Percentiles rank a stretch among this genome's conserved stretches.
Evolutionary conservation across 1,140 invertebrate genomes (phyloP).

Genomic region (Aethina tumida): DNA sequence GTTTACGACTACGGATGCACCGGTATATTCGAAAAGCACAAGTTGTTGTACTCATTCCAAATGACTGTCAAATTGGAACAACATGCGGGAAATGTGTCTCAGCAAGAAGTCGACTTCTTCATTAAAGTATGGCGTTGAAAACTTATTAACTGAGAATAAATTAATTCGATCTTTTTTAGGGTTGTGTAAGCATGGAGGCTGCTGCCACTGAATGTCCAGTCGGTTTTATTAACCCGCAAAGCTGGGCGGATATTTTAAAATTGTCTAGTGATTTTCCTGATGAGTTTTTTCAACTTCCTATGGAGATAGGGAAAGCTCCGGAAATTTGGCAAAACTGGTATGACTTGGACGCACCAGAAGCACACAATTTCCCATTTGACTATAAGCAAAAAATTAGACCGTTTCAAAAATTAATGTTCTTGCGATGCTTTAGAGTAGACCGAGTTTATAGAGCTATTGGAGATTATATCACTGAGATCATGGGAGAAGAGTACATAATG

Average conservation of each 20-base stretch:
- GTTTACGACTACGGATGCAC: constrained; percentile 85
- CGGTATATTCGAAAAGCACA: constrained; percentile 85
- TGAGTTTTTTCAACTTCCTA: constrained; percentile 52
- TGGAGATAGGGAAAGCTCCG: constrained; percentile 50
- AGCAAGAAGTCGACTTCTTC: constrained; percentile 78
- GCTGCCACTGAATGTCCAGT: constrained; percentile 53
- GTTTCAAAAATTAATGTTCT: constrained; percentile 69
- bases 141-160: no score
- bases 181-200: constrained; percentile 66
- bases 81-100: constrained; percentile 48
- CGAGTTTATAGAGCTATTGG: constrained; percentile 71
- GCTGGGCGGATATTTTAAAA: constrained; percentile 74
- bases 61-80: constrained; percentile 74
- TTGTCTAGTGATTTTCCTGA: constrained; percentile 57
- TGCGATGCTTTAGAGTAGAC: constrained; percentile 79
- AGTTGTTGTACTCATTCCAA: constrained; percentile 83
- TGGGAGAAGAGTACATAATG: constrained; percentile 79
- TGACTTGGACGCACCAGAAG: constrained; percentile 69
- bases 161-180: constrained; percentile 37
- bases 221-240: constrained; percentile 55
- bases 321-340: constrained; percentile 73
- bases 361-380: constrained; percentile 50
- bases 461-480: constrained; percentile 66
- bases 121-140: constrained; percentile 59
- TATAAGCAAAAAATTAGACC: constrained; percentile 53